Conservation (phyloP, 2,797 vertebrate genomes). For the Hoplostethus mediterraneus region DNA sequence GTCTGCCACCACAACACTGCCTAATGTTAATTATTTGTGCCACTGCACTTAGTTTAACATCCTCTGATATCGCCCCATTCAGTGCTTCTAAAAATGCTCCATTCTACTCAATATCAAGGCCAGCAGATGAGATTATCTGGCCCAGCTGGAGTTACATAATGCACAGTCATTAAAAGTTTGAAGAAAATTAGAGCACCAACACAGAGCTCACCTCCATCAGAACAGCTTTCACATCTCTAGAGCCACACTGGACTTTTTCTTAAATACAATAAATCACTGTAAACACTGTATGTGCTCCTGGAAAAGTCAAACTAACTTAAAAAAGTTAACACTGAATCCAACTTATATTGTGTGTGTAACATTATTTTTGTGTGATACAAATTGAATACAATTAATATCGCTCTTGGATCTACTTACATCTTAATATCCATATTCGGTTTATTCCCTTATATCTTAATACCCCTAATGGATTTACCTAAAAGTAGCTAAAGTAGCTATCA, state of each 20-base stretch:
- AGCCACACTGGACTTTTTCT: not conserved
- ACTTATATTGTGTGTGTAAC: too few relatives aligned
- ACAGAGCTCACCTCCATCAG: not conserved
- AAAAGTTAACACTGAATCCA: too few relatives aligned
- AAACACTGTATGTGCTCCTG: too few relatives aligned
- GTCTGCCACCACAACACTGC: constrained; percentile 10
- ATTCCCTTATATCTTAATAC: not conserved
- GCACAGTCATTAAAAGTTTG: constrained; percentile 22
- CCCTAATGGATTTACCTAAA: not conserved
- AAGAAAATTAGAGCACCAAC: constrained; percentile 17
- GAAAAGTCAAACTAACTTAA: too few relatives aligned
- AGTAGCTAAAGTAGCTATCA: not conserved
- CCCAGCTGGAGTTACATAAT: constrained; percentile 32
- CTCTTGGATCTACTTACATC: too few relatives aligned
- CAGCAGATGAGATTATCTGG: constrained; percentile 18
- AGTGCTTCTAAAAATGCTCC: constrained; percentile 24
- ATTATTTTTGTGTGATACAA: too few relatives aligned
- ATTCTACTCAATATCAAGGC: not conserved
- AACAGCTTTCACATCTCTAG: not conserved
- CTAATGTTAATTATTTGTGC: constrained; percentile 28
- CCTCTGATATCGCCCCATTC: constrained; percentile 8
- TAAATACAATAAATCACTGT: too few relatives aligned
- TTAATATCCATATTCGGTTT: too few relatives aligned
- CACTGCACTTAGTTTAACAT: constrained; percentile 10
- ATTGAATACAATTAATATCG: too few relatives aligned